Conservation (phyloP, 2,888 invertebrate genomes). For the Acheta domesticus region DNA sequence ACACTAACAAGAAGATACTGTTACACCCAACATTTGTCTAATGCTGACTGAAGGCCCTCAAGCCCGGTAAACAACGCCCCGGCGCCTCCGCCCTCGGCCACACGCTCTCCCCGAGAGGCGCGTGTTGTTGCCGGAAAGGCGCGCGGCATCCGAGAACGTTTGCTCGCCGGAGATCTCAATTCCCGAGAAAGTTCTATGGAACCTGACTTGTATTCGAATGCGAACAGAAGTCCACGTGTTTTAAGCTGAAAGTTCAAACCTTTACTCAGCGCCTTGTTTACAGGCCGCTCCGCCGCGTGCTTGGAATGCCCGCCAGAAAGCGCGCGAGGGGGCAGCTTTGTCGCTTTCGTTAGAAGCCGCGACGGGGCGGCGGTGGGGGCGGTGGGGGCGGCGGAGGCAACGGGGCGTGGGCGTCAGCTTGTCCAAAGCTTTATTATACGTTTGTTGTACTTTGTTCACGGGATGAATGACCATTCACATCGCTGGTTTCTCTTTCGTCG, state of each 20-base stretch:
- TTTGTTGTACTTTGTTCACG: too few relatives aligned
- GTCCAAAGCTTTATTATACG: too few relatives aligned
- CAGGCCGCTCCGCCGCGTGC: not conserved
- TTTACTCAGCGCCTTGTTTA: not conserved
- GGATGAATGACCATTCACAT: too few relatives aligned
- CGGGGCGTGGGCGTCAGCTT: too few relatives aligned
- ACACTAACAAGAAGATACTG: too few relatives aligned
- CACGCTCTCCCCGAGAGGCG: too few relatives aligned
- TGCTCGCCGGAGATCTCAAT: not conserved
- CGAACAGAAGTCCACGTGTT: conserved; percentile 8
- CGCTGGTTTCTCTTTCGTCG: too few relatives aligned
- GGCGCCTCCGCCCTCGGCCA: too few relatives aligned
- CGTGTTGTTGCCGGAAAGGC: not conserved
- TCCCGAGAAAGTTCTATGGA: conserved; percentile 9
- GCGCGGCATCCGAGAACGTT: not conserved
- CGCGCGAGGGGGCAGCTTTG: not conserved
- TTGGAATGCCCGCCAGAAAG: not conserved
- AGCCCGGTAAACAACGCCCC: too few relatives aligned
- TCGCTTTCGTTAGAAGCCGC: not conserved
- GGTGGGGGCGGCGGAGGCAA: not conserved
- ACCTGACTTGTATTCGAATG: conserved; percentile 18
- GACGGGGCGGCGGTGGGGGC: not conserved
- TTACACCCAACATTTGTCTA: too few relatives aligned
- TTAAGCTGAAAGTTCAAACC: conserved; percentile 18
- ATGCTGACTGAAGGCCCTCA: too few relatives aligned